Conservation (phyloP, 2,888 invertebrate genomes). For the Epicampocera succincta region DNA sequence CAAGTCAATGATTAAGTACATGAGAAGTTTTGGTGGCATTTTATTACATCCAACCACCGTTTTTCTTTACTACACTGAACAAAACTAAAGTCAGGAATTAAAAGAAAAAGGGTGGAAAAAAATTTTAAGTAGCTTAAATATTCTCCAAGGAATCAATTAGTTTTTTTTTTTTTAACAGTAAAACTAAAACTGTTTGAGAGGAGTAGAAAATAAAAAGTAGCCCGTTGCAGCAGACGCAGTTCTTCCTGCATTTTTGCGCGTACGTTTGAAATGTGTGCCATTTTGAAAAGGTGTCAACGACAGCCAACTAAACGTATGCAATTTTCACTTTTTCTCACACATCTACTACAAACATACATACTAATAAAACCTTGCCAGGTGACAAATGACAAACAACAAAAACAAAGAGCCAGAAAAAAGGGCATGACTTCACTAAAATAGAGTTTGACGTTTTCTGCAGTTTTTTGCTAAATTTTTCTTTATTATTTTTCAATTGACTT, state of each 20-base stretch:
- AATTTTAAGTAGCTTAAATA: slow-evolving; percentile 27
- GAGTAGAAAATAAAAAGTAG: neutral
- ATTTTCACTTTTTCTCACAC: slow-evolving; percentile 20
- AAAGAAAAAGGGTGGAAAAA: neutral
- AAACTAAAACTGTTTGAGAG: neutral
- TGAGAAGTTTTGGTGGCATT: too few species aligned
- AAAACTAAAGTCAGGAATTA: neutral
- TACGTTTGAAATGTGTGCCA: slow-evolving; percentile 31
- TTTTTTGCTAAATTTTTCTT: neutral
- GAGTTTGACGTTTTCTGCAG: neutral
- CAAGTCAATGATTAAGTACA: too few species aligned
- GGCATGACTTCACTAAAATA: slow-evolving; percentile 22
- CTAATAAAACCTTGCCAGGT: slow-evolving; percentile 1
- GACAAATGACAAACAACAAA: slow-evolving; percentile 5
- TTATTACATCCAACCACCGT: too few species aligned
- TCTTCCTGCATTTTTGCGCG: neutral
- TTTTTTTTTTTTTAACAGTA: neutral
- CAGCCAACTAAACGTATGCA: slow-evolving; percentile 46
- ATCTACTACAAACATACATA: too few species aligned
- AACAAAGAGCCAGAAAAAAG: neutral
- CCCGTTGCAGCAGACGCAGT: neutral
- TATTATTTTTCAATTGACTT: slow-evolving; percentile 27
- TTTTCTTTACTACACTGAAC: neutral
- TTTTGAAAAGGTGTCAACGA: slow-evolving; percentile 49
- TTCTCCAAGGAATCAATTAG: slow-evolving; percentile 13